phyloP scores from a whole-genome alignment of 2,113 vertebrate genomes.

The Perca fluviatilis region DNA sequence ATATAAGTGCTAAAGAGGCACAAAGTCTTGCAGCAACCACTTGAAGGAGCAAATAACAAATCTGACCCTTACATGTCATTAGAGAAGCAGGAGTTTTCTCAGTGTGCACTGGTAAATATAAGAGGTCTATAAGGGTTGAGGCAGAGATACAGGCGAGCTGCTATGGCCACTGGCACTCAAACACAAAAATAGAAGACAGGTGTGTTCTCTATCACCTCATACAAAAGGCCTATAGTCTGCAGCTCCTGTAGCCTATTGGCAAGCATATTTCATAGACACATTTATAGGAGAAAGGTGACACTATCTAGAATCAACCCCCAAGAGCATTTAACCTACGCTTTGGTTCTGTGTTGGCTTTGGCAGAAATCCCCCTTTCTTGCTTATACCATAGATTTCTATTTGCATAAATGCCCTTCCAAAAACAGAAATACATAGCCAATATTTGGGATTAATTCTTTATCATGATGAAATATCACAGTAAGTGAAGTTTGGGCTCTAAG shows the following conservation, averaged over 20 bases:
- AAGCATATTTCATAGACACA: constrained; percentile 67
- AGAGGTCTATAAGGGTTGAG: constrained; percentile 28
- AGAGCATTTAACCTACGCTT: constrained; percentile 32
- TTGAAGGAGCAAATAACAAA: constrained; percentile 35
- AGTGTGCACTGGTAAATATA: constrained; percentile 22
- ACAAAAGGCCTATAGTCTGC: constrained; percentile 69
- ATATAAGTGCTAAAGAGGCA: constrained; percentile 69
- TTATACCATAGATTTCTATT: constrained; percentile 4
- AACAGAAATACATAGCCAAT: constrained; percentile 9
- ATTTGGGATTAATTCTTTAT: not conserved
- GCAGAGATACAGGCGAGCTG: constrained; percentile 54
- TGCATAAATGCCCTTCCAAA: not conserved
- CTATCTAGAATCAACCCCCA: constrained; percentile 47
- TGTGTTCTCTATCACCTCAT: constrained; percentile 26
- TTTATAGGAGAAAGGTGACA: constrained; percentile 20
- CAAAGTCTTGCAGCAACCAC: constrained; percentile 52
- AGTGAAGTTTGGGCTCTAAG: not conserved
- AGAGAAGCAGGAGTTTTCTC: constrained; percentile 42
- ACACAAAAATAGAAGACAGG: constrained; percentile 11
- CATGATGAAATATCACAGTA: not conserved
- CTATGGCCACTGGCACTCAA: constrained; percentile 56
- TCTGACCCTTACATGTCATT: constrained; percentile 8
- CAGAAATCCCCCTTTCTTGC: not conserved
- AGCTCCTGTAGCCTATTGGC: constrained; percentile 41
- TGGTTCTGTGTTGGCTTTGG: constrained; percentile 42